phyloP scores from a whole-genome alignment of 2,888 invertebrate genomes.

The Agonopterix heracliana region DNA sequence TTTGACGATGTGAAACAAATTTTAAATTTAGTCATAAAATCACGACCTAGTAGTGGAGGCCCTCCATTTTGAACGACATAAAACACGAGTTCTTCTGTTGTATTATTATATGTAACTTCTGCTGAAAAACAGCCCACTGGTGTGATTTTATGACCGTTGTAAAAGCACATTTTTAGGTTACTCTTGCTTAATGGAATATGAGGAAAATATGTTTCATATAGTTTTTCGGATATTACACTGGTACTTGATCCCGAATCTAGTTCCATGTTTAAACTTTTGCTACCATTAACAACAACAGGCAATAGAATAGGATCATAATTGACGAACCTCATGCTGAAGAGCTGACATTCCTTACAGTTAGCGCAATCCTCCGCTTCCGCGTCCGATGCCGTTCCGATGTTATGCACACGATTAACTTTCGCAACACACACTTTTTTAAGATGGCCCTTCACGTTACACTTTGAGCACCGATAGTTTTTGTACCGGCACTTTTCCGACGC shows the following conservation, averaged over 20 bases:
- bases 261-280: no score
- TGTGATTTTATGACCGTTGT: constrained; percentile 19
- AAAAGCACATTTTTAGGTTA: constrained; percentile 10
- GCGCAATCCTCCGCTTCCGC: no score
- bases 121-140: constrained; percentile 14
- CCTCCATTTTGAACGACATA: constrained; percentile 5
- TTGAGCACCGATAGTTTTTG: constrained; percentile 10
- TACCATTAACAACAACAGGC: no score
- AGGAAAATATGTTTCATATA: constrained; percentile 9
- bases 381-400: no score
- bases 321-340: no score
- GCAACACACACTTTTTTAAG: no score
- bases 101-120: constrained; percentile 6
- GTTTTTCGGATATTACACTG: constrained; percentile 14
- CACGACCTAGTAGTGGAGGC: no score
- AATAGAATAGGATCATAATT: no score
- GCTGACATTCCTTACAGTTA: no score
- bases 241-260: constrained; percentile 16
- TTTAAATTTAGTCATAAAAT: no score
- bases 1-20: not conserved
- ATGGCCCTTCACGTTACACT: no score
- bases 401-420: no score
- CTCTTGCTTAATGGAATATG: constrained; percentile 3
- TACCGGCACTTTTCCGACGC: constrained; percentile 7
- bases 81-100: not conserved